These are phyloP conservation scores for Ctenopoma multispine DNA, from an alignment of 2,797 vertebrate genomes.

Conservation along the genomic window DNA sequence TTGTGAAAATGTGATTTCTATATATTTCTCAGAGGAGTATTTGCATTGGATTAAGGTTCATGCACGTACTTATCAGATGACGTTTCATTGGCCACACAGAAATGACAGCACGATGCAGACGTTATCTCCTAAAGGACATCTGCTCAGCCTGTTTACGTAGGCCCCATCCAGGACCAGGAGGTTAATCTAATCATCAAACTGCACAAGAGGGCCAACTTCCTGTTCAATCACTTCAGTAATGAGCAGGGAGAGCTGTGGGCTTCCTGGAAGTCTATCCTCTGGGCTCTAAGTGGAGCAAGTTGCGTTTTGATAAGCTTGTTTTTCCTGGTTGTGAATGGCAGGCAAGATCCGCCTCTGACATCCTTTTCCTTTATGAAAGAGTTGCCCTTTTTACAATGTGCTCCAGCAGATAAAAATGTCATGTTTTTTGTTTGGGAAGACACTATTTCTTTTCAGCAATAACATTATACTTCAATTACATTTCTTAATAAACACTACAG, in stretches of 20 bases:
- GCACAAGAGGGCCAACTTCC: constrained; percentile 85
- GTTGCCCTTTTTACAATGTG: constrained; percentile 24
- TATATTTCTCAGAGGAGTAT: constrained; percentile 44
- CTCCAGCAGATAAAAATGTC: constrained; percentile 30
- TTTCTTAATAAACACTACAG: background rate
- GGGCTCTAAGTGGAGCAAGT: constrained; percentile 79
- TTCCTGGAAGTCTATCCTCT: constrained; percentile 87
- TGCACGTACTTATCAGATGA: constrained; percentile 72
- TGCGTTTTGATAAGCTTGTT: constrained; percentile 85
- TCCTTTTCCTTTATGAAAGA: constrained; percentile 79
- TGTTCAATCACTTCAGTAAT: constrained; percentile 84
- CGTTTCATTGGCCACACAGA: constrained; percentile 64
- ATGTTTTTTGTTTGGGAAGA: constrained; percentile 22
- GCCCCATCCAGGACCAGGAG: constrained; percentile 77
- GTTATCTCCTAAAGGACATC: constrained; percentile 89
- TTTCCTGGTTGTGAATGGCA: constrained; percentile 60
- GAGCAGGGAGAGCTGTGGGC: constrained; percentile 76
- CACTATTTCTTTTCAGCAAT: constrained; percentile 10
- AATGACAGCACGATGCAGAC: constrained; percentile 73
- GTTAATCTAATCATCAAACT: constrained; percentile 85
- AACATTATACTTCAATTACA: background rate
- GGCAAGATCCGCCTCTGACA: constrained; percentile 54
- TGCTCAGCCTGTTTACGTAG: constrained; percentile 81
- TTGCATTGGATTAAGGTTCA: constrained; percentile 73
- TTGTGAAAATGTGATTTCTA: constrained; percentile 42